Conservation (phyloP, 2,113 vertebrate species). For the Dissostichus mawsoni region DNA sequence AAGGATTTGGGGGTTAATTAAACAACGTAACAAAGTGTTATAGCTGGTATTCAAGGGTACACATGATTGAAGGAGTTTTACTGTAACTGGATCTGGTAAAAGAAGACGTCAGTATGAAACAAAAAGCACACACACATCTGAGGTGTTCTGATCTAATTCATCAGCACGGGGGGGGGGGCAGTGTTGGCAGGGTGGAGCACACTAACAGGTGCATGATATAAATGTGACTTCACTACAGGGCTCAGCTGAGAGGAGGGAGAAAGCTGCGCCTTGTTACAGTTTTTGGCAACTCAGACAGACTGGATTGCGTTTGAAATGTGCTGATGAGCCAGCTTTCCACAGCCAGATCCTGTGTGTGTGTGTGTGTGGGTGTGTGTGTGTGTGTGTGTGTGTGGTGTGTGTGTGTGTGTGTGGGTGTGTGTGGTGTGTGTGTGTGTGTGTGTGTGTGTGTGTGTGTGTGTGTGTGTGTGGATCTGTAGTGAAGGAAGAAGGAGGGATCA, state of each 20-base stretch:
- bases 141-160: conserved; percentile 30
- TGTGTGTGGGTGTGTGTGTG: conserved; percentile 18
- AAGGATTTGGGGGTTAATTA: background rate
- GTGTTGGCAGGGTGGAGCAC: conserved; percentile 23
- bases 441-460: no score
- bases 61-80: background rate
- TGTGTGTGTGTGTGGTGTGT: no score
- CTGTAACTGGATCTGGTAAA: background rate
- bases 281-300: conserved; percentile 39
- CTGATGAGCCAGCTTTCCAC: conserved; percentile 59
- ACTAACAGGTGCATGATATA: conserved; percentile 41
- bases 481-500: conserved; percentile 1
- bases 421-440: no score
- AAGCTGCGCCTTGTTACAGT: conserved; percentile 20
- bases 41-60: background rate
- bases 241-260: conserved; percentile 27
- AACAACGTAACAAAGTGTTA: conserved; percentile 1
- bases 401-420: no score
- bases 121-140: background rate
- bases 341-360: conserved; percentile 28
- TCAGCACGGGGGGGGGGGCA: conserved; percentile 10
- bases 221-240: conserved; percentile 15
- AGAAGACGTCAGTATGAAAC: background rate
- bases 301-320: conserved; percentile 46
- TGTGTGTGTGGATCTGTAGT: conserved; percentile 17